Base-by-base conservation (phyloP, 2,797 vertebrate genomes). In the Hypotaenidia okinawae region DNA sequence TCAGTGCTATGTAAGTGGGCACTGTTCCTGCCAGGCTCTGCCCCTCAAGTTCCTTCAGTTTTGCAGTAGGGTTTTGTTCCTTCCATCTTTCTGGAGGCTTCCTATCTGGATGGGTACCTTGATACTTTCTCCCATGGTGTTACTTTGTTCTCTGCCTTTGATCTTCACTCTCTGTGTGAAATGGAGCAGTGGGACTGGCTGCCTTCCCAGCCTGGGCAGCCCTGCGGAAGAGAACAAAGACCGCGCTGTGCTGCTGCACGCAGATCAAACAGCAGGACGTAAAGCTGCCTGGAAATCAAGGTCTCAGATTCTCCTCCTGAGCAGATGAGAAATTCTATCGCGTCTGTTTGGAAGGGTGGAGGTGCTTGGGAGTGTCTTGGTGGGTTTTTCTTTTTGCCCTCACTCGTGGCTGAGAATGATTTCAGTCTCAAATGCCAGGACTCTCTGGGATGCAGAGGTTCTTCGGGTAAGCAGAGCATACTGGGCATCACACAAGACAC, bases 161-260 rank as follows among this genome's bases (percentile, higher is more conserved):
- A 73, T 88, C 90, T 82, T 90, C 45, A 2, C 55, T 87, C 87
- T 64, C 72, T 23, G 30, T 0, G 0, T 62, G 84, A 66, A 75
- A 24, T 15, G 7, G 33, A 85, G 62, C 2, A 2, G 63, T 47
- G 72, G 41, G 74, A 10, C 84, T 95, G 95, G 91, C 95, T 75
- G 33, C 41, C 52, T 84, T 83, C 95, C 85, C 86, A 27, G 55
- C 30, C 77, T 63, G 66, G 74, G 90, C 27, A 91, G 82, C 32
- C 21, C 8, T 9, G 51, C 39, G 73, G 63, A 84, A 30, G 22
- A 77, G 90, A 95, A 94, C 88, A 93, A 90, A 94, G 87, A 55
- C 27, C 17, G 5, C 19, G 25, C 54, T 96, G 86, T 94, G 82
- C 78, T 79, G 1, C 74, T 58, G 77, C 47, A 12, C 49, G 4